Conservation (phyloP, 2,113 vertebrate species). For the Atrichornis clamosus region DNA sequence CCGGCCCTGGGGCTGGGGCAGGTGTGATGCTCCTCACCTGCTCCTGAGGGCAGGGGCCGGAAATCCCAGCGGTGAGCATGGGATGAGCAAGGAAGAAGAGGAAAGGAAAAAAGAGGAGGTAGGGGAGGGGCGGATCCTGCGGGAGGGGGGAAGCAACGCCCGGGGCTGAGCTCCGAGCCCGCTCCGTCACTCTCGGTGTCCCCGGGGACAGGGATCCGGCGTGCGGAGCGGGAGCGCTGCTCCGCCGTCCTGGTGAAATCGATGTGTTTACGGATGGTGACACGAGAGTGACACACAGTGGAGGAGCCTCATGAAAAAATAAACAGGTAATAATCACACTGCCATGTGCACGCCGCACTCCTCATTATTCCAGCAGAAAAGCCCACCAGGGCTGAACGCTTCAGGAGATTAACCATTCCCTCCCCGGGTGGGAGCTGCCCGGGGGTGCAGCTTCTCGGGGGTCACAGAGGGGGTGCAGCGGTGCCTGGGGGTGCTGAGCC, state of each 20-base stretch:
- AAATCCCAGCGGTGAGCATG: neutral
- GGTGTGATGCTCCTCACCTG: neutral
- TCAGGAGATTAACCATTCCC: neutral
- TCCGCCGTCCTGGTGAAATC: neutral
- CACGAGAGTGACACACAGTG: slow-evolving; percentile 61
- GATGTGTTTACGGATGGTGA: slow-evolving; percentile 37
- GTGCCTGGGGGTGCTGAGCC: neutral
- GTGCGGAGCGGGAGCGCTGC: neutral
- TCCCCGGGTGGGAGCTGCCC: neutral
- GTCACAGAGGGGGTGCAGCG: neutral
- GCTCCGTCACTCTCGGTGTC: neutral
- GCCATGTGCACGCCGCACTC: neutral
- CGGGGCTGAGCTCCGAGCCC: neutral
- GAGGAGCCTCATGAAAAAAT: slow-evolving; percentile 70
- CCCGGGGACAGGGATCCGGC: neutral
- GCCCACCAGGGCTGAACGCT: neutral
- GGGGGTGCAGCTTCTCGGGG: neutral
- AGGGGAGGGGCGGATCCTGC: neutral
- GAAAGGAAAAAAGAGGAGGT: neutral
- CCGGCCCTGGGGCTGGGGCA: neutral
- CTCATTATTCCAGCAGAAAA: neutral
- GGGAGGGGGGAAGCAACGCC: neutral
- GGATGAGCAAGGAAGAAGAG: neutral
- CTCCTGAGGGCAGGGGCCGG: neutral
- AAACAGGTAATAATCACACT: slow-evolving; percentile 43